Evolutionary conservation across 2,113 vertebrate genomes (phyloP), one percentile per base, ranked within the genome.

Genomic region (Forbesichthys agassizii): DNA sequence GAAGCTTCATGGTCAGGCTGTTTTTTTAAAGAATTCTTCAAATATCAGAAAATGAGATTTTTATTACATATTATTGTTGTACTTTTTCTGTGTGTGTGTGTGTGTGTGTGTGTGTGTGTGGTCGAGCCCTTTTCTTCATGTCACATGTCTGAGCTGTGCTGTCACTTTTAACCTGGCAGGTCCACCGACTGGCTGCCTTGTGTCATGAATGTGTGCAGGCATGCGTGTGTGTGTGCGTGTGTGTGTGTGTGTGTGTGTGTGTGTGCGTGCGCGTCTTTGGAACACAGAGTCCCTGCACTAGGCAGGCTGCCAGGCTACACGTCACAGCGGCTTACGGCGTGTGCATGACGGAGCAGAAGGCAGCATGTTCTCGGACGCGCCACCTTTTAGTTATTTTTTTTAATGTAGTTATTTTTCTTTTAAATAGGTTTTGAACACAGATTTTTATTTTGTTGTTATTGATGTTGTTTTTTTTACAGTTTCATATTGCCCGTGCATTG

Each of bases 261-360:
- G 11, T 77, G 66, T 16, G 33, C 49, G 27, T 2, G 27, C 2
- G 27, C 27, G 27, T 74, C 62, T 78, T 71, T 75, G 65, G 83
- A 75, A 87, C 81, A 75, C 54, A 0, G 66, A 75, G 78, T 89
- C 83, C 84, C 85, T 73, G 75, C 71, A 56, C 64, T 83, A 9
- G 64, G 48, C 48, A 65, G 68, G 52, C 69, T 64, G 18, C 56
- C 56, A 27, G 56, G 56, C 56, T 58, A 9, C 20, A 33, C 56
- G 12, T 10, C 11, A 12, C 56, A 10, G 56, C 20, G 60, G 47
- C 33, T 18, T 69, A 46, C 75, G 57, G 48, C 69, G 73, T 79
- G 66, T 61, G 78, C 75, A 68, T 70, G 54, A 73, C 59, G 13
- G 13, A 63, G 42, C 56, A 69, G 65, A 46, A 66, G 58, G 74